Evolutionary conservation across 2,113 vertebrate species (phyloP).

Genomic region (Turnix velox): DNA sequence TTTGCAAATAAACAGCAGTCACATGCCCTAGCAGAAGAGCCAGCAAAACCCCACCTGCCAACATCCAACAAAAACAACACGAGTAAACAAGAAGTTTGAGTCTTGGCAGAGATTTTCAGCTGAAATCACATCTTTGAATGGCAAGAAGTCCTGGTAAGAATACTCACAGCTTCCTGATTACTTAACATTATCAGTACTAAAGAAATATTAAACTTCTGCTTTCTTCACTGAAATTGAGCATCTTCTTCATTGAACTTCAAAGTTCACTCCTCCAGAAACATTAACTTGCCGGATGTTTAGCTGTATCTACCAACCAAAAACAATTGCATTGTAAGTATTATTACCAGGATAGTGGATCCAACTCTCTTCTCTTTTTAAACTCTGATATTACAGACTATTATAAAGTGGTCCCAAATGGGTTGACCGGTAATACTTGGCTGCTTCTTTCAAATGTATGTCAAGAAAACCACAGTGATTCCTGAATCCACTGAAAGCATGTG

Average conservation of each 20-base stretch:
- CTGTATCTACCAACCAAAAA: background rate
- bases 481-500: background rate
- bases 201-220: background rate
- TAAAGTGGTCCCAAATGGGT: background rate
- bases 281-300: background rate
- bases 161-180: background rate
- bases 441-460: background rate
- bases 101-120: background rate
- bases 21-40: background rate
- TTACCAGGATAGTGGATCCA: background rate
- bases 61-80: background rate
- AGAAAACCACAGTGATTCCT: background rate
- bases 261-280: background rate
- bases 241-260: background rate
- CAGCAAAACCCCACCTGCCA: background rate
- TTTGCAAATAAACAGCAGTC: background rate
- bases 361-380: background rate
- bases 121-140: background rate
- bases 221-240: background rate
- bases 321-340: background rate
- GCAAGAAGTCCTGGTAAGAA: background rate
- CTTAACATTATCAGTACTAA: background rate
- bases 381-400: background rate
- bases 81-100: background rate
- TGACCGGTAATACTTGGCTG: background rate